These are phyloP conservation scores for Tetraneura akinire DNA, from an alignment of 1,140 invertebrate genomes.

Conservation along the genomic window DNA sequence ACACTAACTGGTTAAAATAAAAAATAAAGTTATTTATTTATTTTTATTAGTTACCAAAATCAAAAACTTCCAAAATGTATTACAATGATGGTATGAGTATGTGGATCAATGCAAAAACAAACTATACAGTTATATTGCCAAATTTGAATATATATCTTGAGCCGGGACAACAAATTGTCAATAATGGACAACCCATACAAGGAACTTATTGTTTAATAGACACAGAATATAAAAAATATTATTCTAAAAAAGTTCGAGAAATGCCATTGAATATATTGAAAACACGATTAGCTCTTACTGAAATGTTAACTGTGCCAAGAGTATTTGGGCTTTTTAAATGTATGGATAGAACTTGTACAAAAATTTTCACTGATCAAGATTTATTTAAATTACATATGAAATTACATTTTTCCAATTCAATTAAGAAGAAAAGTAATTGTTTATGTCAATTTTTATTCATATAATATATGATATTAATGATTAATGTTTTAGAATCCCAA, in stretches of 20 bases:
- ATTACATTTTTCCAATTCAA: conserved; percentile 33
- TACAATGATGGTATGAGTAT: neutral
- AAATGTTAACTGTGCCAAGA: conserved; percentile 2
- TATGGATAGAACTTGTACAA: conserved; percentile 25
- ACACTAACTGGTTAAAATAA: too few relatives aligned
- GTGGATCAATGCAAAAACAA: neutral
- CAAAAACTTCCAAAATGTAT: neutral
- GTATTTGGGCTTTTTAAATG: conserved; percentile 38
- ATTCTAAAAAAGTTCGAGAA: neutral
- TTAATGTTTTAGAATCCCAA: conserved; percentile 15
- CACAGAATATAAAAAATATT: conserved; percentile 8
- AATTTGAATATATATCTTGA: neutral
- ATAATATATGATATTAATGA: neutral
- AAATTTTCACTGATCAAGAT: conserved; percentile 10
- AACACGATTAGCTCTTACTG: conserved; percentile 7
- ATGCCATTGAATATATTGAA: conserved; percentile 29
- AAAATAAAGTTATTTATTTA: too few relatives aligned
- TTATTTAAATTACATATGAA: conserved; percentile 35
- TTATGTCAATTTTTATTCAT: neutral
- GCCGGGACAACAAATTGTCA: conserved; percentile 11
- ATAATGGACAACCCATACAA: neutral
- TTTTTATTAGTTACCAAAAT: too few relatives aligned
- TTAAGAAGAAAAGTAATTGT: conserved; percentile 40
- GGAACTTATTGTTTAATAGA: conserved; percentile 11
- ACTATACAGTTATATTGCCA: neutral